Evolutionary conservation across 2,113 vertebrate species (phyloP), one percentile per base, ranked within the genome.

Genomic region (Cinclus cinclus): DNA sequence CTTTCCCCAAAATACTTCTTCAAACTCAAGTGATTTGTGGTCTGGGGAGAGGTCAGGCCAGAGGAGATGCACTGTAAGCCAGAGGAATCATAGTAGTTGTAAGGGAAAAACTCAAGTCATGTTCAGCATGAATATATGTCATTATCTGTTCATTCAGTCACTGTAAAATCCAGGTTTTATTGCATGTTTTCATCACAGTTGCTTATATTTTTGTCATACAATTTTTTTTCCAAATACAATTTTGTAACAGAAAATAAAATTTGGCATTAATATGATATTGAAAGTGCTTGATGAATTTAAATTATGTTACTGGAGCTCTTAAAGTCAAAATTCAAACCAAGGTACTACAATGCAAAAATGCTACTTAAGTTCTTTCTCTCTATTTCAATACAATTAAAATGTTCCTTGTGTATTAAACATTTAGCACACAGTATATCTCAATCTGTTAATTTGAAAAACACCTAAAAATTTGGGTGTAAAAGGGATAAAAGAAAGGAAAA

Each of bases 391-490:
- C 16, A 21, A 65, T 46, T 52, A 35, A 58, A 83, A n/a, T 6
- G 8, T 23, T 82, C 2, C 35, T 59, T 19, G 56, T 13, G 4
- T 4, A 64, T 33, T 42, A 73, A 63, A n/a, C 6, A 55, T 2
- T 18, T n/a, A 46, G 10, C 3, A 30, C 0, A 0, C 2, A 30
- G 8, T 39, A 8, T 28, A 35, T 41, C 21, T 74, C 21, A 64
- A 41, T 2, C 2, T 49, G 3, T 39, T 49, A 16, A 79, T 62
- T 68, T 58, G 11, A 85, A 75, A 87, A 80, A 5, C 4, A 37
- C 4, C 5, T 15, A 41, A 41, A 56, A 30, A 28, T 35, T 19
- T 1, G 0, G 0, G 2, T 42, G 8, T 3, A 18, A 9, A 44
- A 35, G 11, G 33, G 28, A 42, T 6, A 31, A 47, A 62, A 46